phyloP scores from a whole-genome alignment of 92 coral and sea anemone species.

The Epizoanthus illoricatus region DNA sequence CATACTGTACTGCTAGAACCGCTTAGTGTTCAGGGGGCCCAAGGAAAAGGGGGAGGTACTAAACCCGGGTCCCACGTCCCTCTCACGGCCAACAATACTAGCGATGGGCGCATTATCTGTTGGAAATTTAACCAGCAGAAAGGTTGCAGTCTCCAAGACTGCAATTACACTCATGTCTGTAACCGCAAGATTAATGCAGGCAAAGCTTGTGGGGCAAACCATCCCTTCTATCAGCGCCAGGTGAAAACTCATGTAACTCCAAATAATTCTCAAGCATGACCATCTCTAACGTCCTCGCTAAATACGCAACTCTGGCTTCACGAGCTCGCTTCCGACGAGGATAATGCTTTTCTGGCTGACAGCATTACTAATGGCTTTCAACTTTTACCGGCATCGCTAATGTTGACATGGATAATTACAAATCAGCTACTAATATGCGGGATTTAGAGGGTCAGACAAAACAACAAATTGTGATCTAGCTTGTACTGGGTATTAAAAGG shows the following conservation, averaged over 20 bases:
- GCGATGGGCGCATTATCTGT: constrained; percentile 29
- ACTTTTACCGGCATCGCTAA: constrained; percentile 6
- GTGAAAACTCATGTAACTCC: neutral
- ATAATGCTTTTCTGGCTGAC: constrained; percentile 27
- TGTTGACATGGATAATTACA: constrained; percentile 40
- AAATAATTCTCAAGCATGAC: neutral
- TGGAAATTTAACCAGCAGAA: neutral
- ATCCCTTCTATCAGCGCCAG: neutral
- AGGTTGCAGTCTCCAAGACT: constrained; percentile 1
- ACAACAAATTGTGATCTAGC: too few species aligned
- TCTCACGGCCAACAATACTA: neutral
- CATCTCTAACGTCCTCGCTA: neutral
- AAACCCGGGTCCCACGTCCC: neutral
- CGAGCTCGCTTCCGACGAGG: constrained; percentile 41
- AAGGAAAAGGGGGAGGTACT: neutral
- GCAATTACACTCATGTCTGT: constrained; percentile 11
- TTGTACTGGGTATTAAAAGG: too few species aligned
- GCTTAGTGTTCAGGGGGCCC: neutral
- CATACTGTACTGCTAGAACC: constrained; percentile 49
- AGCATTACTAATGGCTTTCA: constrained; percentile 50
- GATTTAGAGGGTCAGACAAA: too few species aligned
- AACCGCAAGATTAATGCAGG: constrained; percentile 4
- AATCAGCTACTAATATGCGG: too few species aligned
- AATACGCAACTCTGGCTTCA: neutral
- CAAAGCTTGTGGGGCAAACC: neutral